Base-by-base conservation (phyloP, 1,140 invertebrate species). In the Drosophila albomicans region DNA sequence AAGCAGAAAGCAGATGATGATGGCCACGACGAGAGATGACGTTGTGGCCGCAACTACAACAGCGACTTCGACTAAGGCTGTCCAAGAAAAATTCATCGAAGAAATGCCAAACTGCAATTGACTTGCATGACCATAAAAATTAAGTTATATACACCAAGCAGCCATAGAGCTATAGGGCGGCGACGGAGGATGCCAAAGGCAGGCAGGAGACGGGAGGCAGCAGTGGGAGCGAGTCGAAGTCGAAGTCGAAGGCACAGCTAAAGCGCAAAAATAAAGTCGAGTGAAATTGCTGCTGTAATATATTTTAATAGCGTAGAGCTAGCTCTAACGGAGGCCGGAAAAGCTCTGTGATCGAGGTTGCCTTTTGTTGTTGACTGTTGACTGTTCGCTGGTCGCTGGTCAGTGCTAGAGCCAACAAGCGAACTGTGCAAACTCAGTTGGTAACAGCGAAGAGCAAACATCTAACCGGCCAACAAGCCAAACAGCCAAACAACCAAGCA, bases 101-200 rank as follows among this genome's bases (percentile, higher is more conserved):
- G 84, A 87, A 87, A 88, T 87, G 80, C 84, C 84, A 87, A 87
- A 87, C 84, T 87, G 84, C 84, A 87, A 87, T 87, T 87, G 84
- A 87, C 84, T 87, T 87, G 84, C 84, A 87, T 87, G 84, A 87
- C 84, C 84, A 87, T 87, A 87, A 87, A 87, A 87, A 87, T 87
- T 88, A 87, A 87, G 84, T 88, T 87, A 87, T 87, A 88, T 88
- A 79, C 84, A 82, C 76, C 80, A 79, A 58, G 57, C 48, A 56
- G 38, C 69, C 56, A 43, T 32, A 51, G 38, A 41, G 58, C 67
- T 28, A n/a, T 13, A 57, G 62, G 35, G 20, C 16, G 43, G 41
- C n/a, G 35, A 5, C 41, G 71, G 28, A 43, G n/a, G 11, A n/a
- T 38, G 8, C 8, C 2, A 10, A 8, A 8, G 35, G 35, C n/a